Base-by-base conservation (phyloP, 2,888 invertebrate species). In the Caenorhabditis angaria region DNA sequence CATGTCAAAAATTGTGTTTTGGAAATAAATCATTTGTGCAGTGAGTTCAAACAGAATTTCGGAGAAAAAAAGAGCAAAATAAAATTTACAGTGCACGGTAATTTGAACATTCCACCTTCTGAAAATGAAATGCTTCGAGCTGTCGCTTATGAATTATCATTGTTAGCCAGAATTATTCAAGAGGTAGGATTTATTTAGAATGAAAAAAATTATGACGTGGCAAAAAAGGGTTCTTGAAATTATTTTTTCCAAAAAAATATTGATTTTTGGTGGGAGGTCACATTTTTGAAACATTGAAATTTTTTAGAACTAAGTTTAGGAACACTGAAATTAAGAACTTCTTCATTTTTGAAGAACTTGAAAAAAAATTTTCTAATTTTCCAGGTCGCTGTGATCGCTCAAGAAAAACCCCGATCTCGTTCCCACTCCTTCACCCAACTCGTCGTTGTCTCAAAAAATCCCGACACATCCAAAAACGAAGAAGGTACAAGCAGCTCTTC, bases 101-200 rank as follows among this genome's bases (percentile, higher is more conserved):
- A 76, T n/a, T 59, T 82, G 65, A 82, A 82, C 55, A 79, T 81
- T 22, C 78, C 79, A 14, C 80, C 82, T 2, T 76, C 81, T 18
- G 82, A 82, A 61, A 68, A 68, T n/a, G 75, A 71, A 32, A 80
- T 80, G 78, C 51, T 82, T 6, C 62, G 82, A 10, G 60, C 61
- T 14, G 75, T 80, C 12, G 76, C 79, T 14, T 73, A 76, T 53
- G 79, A 81, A 22, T 61, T 81, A 28, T 65, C 68, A 22, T 53
- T 76, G 0, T 48, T 80, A 12, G 68, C 59, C 0, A 51, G 78
- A 24, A 65, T 78, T 0, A 66, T 78, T 25, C 71, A 78, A 47
- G 76, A 78, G 58, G 68, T 80, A 18, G 53, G 63, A 1, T 63
- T 60, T 28, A 50, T 60, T 4, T 28, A 51, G 6, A 24, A 35